Base-by-base conservation (phyloP, 92 coral and sea anemone species). In the Epizoanthus rinbou region DNA sequence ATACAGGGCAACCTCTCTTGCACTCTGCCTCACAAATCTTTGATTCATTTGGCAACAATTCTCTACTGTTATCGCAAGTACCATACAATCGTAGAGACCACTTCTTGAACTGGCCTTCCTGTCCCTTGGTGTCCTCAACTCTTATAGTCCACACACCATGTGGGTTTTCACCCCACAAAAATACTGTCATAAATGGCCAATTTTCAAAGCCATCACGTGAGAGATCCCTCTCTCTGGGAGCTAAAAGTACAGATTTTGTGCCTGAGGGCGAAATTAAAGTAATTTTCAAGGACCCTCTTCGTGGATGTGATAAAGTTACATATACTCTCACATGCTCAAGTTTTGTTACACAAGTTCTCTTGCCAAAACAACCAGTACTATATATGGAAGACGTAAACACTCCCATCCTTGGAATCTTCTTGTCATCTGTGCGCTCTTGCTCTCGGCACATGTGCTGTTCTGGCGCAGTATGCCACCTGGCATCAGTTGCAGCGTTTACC, bases 181-280 rank as follows among this genome's bases (percentile, higher is more conserved):
- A 97, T 80, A 97, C 99, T 16, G 99, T 92, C 99, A 97, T 97
- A 35, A 97, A 94, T 5, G 99, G 98, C 99, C 99, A 97, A 87
- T 88, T 94, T 11, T 82, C 85, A 81, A 97, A 97, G 17, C 98
- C 99, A 13, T 92, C 88, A 28, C 90, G 63, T 22, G 97, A 92
- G 70, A 64, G 41, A 50, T 97, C 99, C 22, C 82, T 85, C 67
- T 80, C 85, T 33, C 99, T 86, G 39, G 89, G 91, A 9, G 92
- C 95, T 13, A 97, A 83, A 25, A 97, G 91, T 63, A 94, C 91
- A 33, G 98, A 94, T 80, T 56, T 81, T 22, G 98, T 94, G 22
- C 99, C 99, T 7, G 87, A 69, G 62, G 99, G 99, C 0, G 99
- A 97, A 18, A 90, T 92, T 65, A 97, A 64, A 62, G 87, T 78